A percentile compares a stretch with the other conserved stretches of the same genome.
phyloP scores from a whole-genome alignment of 2,888 invertebrate species.

The Dryobota labecula region DNA sequence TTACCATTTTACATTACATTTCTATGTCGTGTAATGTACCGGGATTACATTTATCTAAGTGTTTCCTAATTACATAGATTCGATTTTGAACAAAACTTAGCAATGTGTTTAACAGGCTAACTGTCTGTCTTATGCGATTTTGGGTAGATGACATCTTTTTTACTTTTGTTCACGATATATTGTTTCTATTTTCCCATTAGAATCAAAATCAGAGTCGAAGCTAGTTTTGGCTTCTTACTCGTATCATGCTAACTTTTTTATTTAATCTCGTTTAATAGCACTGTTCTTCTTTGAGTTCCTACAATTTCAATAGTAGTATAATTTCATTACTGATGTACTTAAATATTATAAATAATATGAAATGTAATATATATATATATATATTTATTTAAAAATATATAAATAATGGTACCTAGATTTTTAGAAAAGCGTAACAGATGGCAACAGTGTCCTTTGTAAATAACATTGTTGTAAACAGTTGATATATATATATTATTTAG shows the following conservation, averaged over 20 bases:
- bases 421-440: neutral
- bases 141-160: neutral
- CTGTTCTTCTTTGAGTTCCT: neutral
- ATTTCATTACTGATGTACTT: neutral
- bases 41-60: constrained; percentile 81
- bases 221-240: neutral
- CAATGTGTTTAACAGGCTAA: neutral
- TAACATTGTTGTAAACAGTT: neutral
- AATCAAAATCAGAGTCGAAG: neutral
- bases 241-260: too few relatives aligned
- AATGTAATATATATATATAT: constrained; percentile 5
- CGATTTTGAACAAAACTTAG: constrained; percentile 71
- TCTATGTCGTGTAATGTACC: constrained; percentile 74
- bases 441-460: neutral
- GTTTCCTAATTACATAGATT: constrained; percentile 72
- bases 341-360: neutral
- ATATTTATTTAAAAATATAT: neutral
- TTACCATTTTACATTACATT: constrained; percentile 86
- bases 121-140: too few relatives aligned
- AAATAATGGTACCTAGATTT: neutral
- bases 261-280: neutral
- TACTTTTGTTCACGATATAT: neutral
- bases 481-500: neutral
- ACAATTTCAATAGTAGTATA: too few relatives aligned
- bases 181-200: neutral